Conservation (phyloP, 2,888 invertebrate species). For the Piscicola geometra region DNA sequence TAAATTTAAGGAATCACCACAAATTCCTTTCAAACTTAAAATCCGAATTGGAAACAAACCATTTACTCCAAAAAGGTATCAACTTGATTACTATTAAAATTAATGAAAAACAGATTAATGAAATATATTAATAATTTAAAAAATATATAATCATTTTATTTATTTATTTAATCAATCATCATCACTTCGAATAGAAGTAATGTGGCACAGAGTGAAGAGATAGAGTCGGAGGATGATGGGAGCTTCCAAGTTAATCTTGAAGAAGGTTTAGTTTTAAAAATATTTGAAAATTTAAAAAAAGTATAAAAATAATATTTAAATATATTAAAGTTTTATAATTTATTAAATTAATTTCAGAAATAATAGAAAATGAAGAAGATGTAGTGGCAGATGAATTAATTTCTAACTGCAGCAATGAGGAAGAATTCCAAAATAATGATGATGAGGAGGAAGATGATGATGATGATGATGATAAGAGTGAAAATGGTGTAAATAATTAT, state of each 20-base stretch:
- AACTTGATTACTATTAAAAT: no score
- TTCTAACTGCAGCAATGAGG: not conserved
- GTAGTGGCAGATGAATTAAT: constrained; percentile 15
- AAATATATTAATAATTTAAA: no score
- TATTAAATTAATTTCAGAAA: constrained; percentile 11
- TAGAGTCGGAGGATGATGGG: not conserved
- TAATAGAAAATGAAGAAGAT: constrained; percentile 22
- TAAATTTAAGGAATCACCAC: constrained; percentile 51
- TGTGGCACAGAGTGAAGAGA: not conserved
- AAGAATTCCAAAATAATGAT: not conserved
- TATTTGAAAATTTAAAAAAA: not conserved
- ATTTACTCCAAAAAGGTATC: constrained; percentile 51
- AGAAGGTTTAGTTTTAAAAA: not conserved
- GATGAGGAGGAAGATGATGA: not conserved
- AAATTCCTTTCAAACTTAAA: constrained; percentile 50
- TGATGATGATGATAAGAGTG: constrained; percentile 3
- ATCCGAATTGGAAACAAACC: constrained; percentile 52
- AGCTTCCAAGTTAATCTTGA: not conserved
- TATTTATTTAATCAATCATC: no score
- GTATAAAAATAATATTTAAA: not conserved
- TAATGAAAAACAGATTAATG: no score
- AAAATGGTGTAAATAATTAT: constrained; percentile 3
- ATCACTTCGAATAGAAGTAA: no score
- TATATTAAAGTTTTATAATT: not conserved
- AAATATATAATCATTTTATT: no score